Conservation (phyloP, 2,888 invertebrate species). For the Mythimna vitellina region DNA sequence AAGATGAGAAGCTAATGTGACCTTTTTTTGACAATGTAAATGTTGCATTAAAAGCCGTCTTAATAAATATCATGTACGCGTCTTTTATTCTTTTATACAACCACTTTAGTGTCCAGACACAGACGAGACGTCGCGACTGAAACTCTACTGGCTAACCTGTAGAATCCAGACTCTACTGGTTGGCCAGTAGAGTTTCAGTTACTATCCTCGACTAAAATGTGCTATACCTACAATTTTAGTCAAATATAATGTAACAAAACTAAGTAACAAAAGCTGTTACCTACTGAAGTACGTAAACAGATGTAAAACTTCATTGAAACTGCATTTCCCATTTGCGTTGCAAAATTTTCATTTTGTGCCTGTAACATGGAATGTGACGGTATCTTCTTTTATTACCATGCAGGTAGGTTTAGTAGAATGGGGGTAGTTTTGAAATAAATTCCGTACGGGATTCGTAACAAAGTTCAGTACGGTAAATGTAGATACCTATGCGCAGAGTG, state of each 20-base stretch:
- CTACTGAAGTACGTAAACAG: constrained; percentile 46
- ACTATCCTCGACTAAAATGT: no score
- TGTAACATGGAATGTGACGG: constrained; percentile 53
- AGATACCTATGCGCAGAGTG: constrained; percentile 51
- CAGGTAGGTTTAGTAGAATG: constrained; percentile 45
- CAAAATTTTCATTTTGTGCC: constrained; percentile 56
- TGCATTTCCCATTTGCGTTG: constrained; percentile 55
- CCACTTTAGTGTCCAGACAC: no score
- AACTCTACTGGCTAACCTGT: no score
- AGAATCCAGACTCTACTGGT: no score
- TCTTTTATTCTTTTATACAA: no score
- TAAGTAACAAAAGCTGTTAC: constrained; percentile 27
- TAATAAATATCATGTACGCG: no score
- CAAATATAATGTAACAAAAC: not conserved
- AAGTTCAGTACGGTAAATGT: constrained; percentile 64
- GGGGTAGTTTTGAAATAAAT: constrained; percentile 59
- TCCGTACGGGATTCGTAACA: constrained; percentile 64
- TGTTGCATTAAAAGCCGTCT: no score
- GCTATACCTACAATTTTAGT: constrained; percentile 14
- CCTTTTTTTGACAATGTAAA: no score
- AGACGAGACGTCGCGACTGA: no score
- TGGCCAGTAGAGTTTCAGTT: no score
- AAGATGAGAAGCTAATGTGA: no score
- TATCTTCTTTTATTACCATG: constrained; percentile 59
- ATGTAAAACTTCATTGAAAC: constrained; percentile 58